phyloP scores from a whole-genome alignment of 2,113 vertebrate genomes.

The Limnothrissa miodon region DNA sequence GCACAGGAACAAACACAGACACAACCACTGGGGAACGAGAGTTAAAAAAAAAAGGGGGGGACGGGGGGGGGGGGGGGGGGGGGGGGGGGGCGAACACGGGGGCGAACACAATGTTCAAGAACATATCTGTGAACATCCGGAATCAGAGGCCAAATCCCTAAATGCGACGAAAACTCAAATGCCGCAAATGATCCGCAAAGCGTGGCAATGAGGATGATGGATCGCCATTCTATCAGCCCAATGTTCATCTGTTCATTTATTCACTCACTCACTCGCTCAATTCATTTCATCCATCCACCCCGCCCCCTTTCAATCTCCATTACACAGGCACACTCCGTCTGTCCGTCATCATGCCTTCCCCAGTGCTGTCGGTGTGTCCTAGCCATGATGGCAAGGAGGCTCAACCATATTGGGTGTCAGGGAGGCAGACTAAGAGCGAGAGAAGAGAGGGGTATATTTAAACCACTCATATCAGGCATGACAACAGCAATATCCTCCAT shows the following conservation, averaged over 20 bases:
- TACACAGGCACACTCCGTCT: neutral
- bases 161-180: neutral
- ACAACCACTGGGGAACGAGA: neutral
- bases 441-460: neutral
- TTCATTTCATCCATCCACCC: neutral
- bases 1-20: neutral
- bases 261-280: neutral
- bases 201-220: neutral
- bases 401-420: neutral
- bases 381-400: neutral
- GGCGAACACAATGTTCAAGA: neutral
- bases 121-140: neutral
- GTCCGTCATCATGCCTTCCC: neutral
- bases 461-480: neutral
- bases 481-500: neutral
- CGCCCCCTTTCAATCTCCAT: too few relatives aligned
- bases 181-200: neutral
- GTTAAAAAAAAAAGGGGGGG: too few relatives aligned
- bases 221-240: neutral
- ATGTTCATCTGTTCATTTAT: neutral
- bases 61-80: neutral
- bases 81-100: neutral
- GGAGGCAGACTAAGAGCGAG: neutral
- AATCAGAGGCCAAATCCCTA: slow-evolving; percentile 2
- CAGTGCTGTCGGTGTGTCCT: neutral